Conservation (phyloP, 2,888 invertebrate genomes). For the Fragum whitleyi region DNA sequence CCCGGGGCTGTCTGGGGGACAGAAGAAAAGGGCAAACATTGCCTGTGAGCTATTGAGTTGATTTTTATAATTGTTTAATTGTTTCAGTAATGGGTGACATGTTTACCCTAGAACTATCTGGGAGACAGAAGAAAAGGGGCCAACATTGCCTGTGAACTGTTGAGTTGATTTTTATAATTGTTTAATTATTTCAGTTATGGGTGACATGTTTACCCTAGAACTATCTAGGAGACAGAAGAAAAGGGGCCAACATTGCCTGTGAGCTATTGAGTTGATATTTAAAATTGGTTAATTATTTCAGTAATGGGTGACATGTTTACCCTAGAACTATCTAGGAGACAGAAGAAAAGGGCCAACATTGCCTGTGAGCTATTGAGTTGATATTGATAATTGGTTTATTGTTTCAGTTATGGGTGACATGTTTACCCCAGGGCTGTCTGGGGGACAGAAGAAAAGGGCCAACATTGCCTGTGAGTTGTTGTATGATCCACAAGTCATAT, state of each 20-base stretch:
- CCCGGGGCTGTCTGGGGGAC: constrained; percentile 92
- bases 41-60: constrained; percentile 90
- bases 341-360: constrained; percentile 93
- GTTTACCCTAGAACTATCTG: constrained; percentile 90
- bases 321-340: constrained; percentile 92
- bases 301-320: constrained; percentile 88
- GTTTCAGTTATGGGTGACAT: constrained; percentile 87
- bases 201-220: constrained; percentile 88
- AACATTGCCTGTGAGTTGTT: constrained; percentile 93
- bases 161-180: constrained; percentile 79
- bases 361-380: constrained; percentile 90
- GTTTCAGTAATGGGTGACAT: constrained; percentile 87
- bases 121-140: constrained; percentile 93
- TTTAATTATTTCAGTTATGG: constrained; percentile 88
- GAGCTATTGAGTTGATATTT: constrained; percentile 87
- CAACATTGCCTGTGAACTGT: constrained; percentile 92
- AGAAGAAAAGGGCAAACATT: constrained; percentile 93
- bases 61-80: background rate
- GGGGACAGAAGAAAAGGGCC: constrained; percentile 93
- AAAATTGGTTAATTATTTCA: constrained; percentile 73
- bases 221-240: constrained; percentile 94
- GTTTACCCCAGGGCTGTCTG: constrained; percentile 91
- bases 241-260: constrained; percentile 92
- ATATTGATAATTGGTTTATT: background rate
- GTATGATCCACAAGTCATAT: constrained; percentile 90